phyloP scores from a whole-genome alignment of 1,140 invertebrate species.

The Andrena cerasifolii region DNA sequence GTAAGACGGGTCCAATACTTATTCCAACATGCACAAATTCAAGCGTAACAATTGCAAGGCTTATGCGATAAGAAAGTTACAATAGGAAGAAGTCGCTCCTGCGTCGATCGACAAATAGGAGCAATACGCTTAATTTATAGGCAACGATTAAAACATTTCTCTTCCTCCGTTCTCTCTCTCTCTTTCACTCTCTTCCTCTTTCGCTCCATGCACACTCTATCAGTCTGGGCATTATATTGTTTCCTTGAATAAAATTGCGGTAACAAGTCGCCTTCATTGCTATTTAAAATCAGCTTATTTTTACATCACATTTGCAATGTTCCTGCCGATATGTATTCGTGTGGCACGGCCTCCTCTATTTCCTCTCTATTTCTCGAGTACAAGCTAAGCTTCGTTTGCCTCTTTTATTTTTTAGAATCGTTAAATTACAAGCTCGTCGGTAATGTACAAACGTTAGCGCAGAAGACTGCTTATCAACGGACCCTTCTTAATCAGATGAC shows the following conservation, averaged over 20 bases:
- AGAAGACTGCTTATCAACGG: conserved; percentile 53
- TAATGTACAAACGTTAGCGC: conserved; percentile 41
- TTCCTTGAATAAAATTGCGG: conserved; percentile 41
- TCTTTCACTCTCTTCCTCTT: conserved; percentile 25
- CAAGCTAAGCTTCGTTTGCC: conserved; percentile 53
- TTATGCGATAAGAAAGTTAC: conserved; percentile 57
- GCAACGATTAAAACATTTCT: conserved; percentile 42
- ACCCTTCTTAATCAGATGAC: conserved; percentile 60
- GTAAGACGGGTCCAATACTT: conserved; percentile 21
- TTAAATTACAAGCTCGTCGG: conserved; percentile 57
- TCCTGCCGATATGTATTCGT: conserved; percentile 68
- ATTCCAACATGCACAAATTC: conserved; percentile 27
- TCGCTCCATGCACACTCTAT: conserved; percentile 47
- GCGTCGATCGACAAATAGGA: conserved; percentile 35
- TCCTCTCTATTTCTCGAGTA: conserved; percentile 34
- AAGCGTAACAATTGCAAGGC: conserved; percentile 52
- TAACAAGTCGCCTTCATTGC: conserved; percentile 55
- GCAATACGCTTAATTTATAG: conserved; percentile 46
- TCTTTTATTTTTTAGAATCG: conserved; percentile 32
- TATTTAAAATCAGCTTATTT: conserved; percentile 67
- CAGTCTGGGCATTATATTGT: conserved; percentile 45
- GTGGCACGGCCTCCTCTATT: conserved; percentile 57
- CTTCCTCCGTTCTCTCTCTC: conserved; percentile 11
- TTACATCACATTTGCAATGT: conserved; percentile 68
- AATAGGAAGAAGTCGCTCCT: conserved; percentile 55